Evolutionary conservation across 2,888 invertebrate genomes (phyloP).

Genomic region (Tetragnatha montana): DNA sequence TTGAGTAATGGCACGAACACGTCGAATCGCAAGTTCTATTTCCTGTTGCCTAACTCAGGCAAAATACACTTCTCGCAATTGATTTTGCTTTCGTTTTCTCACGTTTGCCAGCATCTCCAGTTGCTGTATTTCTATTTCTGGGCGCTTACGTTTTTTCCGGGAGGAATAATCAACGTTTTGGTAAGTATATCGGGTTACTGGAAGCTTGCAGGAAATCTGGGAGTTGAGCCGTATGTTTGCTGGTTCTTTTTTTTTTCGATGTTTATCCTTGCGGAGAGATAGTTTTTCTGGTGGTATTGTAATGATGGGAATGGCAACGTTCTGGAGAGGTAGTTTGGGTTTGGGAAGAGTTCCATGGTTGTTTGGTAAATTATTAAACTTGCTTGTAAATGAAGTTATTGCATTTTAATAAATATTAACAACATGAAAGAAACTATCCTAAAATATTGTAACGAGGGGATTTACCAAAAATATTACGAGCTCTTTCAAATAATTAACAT

Average conservation of each 20-base stretch:
- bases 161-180: constrained; percentile 36
- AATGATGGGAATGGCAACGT: neutral
- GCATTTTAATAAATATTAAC: too few relatives aligned
- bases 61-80: constrained; percentile 35
- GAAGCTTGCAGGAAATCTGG: neutral
- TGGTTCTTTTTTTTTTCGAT: neutral
- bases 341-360: too few relatives aligned
- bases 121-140: neutral
- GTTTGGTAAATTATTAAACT: too few relatives aligned
- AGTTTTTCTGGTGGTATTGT: neutral
- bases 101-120: constrained; percentile 36
- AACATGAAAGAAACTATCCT: too few relatives aligned
- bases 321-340: neutral
- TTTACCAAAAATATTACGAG: too few relatives aligned
- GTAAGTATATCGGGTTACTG: constrained; percentile 44
- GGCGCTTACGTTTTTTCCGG: neutral
- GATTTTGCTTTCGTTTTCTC: constrained; percentile 30
- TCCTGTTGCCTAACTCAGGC: constrained; percentile 33
- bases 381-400: too few relatives aligned
- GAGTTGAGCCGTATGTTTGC: neutral
- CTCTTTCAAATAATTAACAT: too few relatives aligned
- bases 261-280: neutral
- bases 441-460: too few relatives aligned
- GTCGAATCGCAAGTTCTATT: constrained; percentile 43
- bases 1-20: constrained; percentile 49